Percentiles rank a stretch among this genome's conserved stretches.
phyloP scores from a whole-genome alignment of 2,888 invertebrate genomes.

The Gymnocheta viridis region DNA sequence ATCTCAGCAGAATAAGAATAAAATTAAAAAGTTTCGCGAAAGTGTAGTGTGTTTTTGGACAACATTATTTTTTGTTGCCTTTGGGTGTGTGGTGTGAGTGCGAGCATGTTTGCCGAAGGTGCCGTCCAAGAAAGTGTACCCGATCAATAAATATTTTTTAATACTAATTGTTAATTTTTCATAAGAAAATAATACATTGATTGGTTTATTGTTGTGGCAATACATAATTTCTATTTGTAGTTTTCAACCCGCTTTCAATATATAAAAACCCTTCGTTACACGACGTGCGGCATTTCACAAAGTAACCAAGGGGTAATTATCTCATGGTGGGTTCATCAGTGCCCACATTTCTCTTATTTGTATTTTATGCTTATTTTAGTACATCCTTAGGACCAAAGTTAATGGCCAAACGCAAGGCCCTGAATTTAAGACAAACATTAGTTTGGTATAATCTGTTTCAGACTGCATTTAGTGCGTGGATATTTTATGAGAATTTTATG shows the following conservation, averaged over 20 bases:
- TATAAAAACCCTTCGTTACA: conserved; percentile 15
- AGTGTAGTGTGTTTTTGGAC: conserved; percentile 23
- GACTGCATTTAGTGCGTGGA: conserved; percentile 94
- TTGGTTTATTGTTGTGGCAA: conserved; percentile 32
- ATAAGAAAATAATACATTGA: conserved; percentile 13
- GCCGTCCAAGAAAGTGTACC: conserved; percentile 52
- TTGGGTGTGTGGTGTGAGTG: conserved; percentile 12
- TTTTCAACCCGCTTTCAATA: conserved; percentile 32
- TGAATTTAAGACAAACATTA: conserved; percentile 90
- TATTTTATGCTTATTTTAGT: conserved; percentile 92
- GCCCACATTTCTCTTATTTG: conserved; percentile 91
- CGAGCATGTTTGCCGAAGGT: conserved; percentile 20
- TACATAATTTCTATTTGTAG: conserved; percentile 17
- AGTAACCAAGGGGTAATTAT: conserved; percentile 49
- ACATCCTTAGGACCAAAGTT: conserved; percentile 91
- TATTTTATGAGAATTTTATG: conserved; percentile 97
- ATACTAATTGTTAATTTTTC: too few species aligned
- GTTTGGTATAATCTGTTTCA: conserved; percentile 94
- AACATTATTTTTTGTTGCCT: not conserved
- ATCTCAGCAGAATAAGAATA: conserved; percentile 3
- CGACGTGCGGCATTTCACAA: conserved; percentile 47
- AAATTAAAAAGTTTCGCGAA: conserved; percentile 32
- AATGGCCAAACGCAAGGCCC: conserved; percentile 95
- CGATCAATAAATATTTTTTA: too few species aligned
- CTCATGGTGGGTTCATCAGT: conserved; percentile 93